phyloP scores from a whole-genome alignment of 2,888 invertebrate genomes.

The Ophioninae sp. region DNA sequence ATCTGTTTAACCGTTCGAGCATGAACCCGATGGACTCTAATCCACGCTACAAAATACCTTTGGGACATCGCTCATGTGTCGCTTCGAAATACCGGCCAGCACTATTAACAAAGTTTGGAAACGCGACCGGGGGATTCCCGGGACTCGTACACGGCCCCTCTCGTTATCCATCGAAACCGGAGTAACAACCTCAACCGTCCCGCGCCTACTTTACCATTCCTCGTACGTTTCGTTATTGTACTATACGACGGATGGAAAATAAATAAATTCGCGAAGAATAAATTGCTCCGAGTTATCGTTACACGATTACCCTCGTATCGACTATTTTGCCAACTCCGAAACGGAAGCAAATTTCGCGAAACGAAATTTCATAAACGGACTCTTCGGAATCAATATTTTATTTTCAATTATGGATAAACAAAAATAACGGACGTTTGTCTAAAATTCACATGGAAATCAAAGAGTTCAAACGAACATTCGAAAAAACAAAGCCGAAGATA shows the following conservation, averaged over 20 bases:
- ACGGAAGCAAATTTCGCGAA: neutral
- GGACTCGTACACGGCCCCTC: neutral
- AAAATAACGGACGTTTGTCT: too few species aligned
- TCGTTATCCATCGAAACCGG: neutral
- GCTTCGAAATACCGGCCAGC: constrained; percentile 41
- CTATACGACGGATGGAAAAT: neutral
- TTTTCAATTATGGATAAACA: too few species aligned
- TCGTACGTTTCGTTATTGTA: neutral
- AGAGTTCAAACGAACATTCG: too few species aligned
- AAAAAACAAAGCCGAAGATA: too few species aligned
- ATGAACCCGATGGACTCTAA: constrained; percentile 37
- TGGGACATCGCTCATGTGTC: constrained; percentile 33
- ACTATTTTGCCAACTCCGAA: neutral
- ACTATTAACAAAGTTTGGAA: constrained; percentile 60
- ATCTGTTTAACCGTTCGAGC: constrained; percentile 44
- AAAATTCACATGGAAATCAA: too few species aligned
- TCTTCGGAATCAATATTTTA: too few species aligned
- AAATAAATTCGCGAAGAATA: neutral
- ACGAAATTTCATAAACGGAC: too few species aligned
- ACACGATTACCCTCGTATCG: neutral
- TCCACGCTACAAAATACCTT: constrained; percentile 53
- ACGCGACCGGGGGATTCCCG: constrained; percentile 29
- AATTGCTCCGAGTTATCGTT: neutral
- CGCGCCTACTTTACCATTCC: neutral
- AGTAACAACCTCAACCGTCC: neutral